Evolutionary conservation across 2,797 vertebrate species (phyloP).

Genomic region (Clarias pachynema): DNA sequence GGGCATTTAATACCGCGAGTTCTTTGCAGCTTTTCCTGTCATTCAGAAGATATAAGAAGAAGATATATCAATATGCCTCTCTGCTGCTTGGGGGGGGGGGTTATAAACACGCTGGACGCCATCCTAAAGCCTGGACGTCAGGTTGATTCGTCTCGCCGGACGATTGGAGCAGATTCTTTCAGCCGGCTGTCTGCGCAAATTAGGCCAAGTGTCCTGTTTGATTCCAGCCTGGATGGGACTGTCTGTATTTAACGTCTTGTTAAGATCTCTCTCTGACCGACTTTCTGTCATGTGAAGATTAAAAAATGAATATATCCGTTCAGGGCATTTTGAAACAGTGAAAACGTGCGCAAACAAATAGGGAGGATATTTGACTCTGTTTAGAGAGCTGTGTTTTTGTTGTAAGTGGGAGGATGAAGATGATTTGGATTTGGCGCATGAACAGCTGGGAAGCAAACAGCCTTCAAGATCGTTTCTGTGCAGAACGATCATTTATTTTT

Average conservation of each 20-base stretch:
- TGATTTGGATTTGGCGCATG: not conserved
- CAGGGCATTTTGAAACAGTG: not conserved
- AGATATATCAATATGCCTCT: not conserved
- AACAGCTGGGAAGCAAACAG: not conserved
- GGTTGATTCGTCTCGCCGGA: not conserved
- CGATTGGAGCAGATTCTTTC: not conserved
- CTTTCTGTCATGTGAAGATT: not conserved
- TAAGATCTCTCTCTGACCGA: not conserved
- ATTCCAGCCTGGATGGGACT: not conserved
- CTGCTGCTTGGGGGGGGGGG: not conserved
- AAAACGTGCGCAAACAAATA: not conserved
- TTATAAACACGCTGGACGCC: not conserved
- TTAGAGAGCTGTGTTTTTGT: conserved; percentile 13
- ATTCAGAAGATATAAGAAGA: too few species aligned
- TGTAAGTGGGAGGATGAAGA: not conserved
- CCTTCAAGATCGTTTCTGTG: not conserved
- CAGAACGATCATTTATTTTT: not conserved
- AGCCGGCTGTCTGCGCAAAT: not conserved
- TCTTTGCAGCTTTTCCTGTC: not conserved
- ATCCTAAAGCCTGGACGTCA: not conserved
- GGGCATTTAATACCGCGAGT: not conserved
- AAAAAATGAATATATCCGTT: not conserved
- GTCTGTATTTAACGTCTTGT: not conserved
- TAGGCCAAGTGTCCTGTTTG: not conserved
- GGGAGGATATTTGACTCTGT: not conserved